Base-by-base conservation (phyloP, 2,888 invertebrate species). In the Omphaloscelis lunosa region DNA sequence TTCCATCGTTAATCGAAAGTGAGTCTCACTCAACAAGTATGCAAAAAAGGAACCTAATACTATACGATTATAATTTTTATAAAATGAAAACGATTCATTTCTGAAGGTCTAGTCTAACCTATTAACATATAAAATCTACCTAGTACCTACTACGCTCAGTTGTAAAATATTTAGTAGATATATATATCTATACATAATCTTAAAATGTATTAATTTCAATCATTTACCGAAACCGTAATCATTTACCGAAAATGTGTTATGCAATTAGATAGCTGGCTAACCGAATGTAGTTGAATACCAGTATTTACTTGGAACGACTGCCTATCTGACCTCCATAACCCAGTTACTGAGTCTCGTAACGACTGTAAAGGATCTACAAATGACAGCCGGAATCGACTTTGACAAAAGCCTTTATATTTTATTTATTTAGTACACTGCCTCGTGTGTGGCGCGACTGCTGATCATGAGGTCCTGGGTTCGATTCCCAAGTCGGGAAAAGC, bases 1-100 rank as follows among this genome's bases (percentile, higher is more conserved):
- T 95, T 93, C 90, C 82, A 83, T 87, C 88, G 79, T 88, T 91
- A 91, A 92, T 92, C 91, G 95, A 94, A 95, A 95, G 94, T 93
- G 90, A 93, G 90, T 90, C 91, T 92, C 84, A 88, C 86, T 87
- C 71, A 84, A 89, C 92, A 85, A 85, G 90, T 92, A 91, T 90
- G 91, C 88, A 87, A 91, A 92, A 91, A 88, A 80, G 82, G 77
- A 88, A 83, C 80, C 68, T 79, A 83, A 83, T 83, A 82, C 82
- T 86, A 84, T 79, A 86, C 74, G 34, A 86, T 77, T 80, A 69
- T 80, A 78, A 68, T 76, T 75, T 77, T 80, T 77, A 77, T 66
- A 76, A 78, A 74, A 82, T 68, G 69, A 80, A 84, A 72, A 77
- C 71, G 56, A 82, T 73, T 75, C 27, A 67, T 79, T 79, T 85